Evolutionary conservation across 2,797 vertebrate species (phyloP).

Genomic region (Poecilia wingei): DNA sequence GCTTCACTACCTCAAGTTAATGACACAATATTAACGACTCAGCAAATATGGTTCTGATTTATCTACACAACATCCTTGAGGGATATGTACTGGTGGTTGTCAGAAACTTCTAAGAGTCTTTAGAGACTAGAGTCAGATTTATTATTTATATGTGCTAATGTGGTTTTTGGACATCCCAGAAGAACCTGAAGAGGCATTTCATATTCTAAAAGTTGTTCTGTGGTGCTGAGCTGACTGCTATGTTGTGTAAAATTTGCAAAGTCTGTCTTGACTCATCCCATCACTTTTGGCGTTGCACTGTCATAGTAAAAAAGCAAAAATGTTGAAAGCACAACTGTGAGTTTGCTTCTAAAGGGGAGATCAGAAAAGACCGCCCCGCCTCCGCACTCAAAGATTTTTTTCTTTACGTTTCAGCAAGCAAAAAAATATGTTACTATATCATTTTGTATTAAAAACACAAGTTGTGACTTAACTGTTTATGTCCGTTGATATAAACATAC

Average conservation of each 20-base stretch:
- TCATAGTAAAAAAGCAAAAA: slow-evolving; percentile 5
- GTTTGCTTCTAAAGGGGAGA: slow-evolving; percentile 2
- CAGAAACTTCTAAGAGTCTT: slow-evolving; percentile 28
- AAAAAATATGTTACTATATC: neutral
- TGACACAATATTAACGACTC: too few relatives aligned
- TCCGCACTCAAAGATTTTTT: neutral
- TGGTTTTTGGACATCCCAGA: slow-evolving; percentile 54
- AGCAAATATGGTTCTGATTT: slow-evolving; percentile 1
- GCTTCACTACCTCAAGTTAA: neutral
- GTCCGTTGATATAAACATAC: neutral
- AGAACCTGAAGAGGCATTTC: slow-evolving; percentile 33
- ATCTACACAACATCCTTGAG: slow-evolving; percentile 19
- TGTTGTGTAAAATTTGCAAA: slow-evolving; percentile 14
- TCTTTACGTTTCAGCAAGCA: neutral
- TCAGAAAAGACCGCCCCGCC: neutral
- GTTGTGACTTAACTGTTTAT: neutral
- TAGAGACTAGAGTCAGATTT: slow-evolving; percentile 37
- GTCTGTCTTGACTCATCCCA: slow-evolving; percentile 24
- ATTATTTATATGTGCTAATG: slow-evolving; percentile 68
- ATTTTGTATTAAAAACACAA: neutral
- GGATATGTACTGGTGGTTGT: slow-evolving; percentile 19
- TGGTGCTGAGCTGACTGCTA: slow-evolving; percentile 14
- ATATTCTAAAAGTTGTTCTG: slow-evolving; percentile 22
- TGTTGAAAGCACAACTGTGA: slow-evolving; percentile 7
- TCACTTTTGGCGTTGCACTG: slow-evolving; percentile 18